A percentile compares a stretch with the other conserved stretches of the same genome.
Conservation (phyloP, 2,113 vertebrate genomes). For the Thermophis baileyi region DNA sequence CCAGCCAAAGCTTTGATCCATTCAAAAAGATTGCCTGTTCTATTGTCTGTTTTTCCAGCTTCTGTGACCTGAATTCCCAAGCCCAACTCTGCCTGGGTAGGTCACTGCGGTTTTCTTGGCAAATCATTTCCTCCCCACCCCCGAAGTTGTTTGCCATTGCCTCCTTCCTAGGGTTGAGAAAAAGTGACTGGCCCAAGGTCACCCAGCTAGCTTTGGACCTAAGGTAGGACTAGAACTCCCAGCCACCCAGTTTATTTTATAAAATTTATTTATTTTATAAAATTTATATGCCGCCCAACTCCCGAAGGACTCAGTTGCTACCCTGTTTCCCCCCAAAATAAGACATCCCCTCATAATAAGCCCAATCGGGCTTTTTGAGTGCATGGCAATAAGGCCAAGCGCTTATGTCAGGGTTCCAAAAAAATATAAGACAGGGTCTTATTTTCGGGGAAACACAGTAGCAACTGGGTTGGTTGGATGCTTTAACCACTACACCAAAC, state of each 20-base stretch:
- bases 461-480: too few relatives aligned
- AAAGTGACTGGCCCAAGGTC: background rate
- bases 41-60: background rate
- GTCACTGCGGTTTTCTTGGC: background rate
- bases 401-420: too few relatives aligned
- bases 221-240: background rate
- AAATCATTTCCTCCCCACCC: background rate
- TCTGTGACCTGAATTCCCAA: background rate
- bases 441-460: too few relatives aligned
- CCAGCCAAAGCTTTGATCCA: background rate
- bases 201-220: background rate
- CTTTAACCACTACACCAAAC: background rate
- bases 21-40: background rate
- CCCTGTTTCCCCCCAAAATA: too few relatives aligned
- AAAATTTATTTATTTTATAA: too few relatives aligned
- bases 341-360: too few relatives aligned
- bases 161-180: background rate
- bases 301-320: too few relatives aligned
- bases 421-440: too few relatives aligned
- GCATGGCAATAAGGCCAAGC: too few relatives aligned
- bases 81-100: background rate
- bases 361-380: too few relatives aligned
- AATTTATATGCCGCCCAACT: too few relatives aligned
- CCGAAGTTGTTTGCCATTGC: background rate
- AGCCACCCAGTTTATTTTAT: too few relatives aligned